phyloP scores from a whole-genome alignment of 2,888 invertebrate species.

The Stenodema calcarata region DNA sequence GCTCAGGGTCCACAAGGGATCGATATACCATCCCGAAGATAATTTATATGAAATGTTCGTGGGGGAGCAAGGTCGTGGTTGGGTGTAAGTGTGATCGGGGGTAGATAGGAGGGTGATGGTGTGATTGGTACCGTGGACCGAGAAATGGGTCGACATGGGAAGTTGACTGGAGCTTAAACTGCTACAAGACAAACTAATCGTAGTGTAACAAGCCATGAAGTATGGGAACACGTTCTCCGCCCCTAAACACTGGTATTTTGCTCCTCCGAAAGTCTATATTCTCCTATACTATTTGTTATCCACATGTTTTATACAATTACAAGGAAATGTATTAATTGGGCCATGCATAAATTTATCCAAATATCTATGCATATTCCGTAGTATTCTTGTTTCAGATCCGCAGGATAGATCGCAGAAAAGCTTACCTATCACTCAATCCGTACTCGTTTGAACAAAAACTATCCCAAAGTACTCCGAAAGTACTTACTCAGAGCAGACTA shows the following conservation, averaged over 20 bases:
- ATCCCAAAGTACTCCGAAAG: too few species aligned
- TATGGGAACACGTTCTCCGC: background rate
- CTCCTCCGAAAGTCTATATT: background rate
- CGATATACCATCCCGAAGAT: background rate
- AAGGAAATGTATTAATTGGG: too few species aligned
- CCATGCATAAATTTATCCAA: too few species aligned
- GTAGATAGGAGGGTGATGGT: background rate
- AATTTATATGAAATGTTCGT: background rate
- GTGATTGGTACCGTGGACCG: background rate
- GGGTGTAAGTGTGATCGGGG: background rate
- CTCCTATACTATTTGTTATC: too few species aligned
- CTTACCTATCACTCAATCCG: too few species aligned
- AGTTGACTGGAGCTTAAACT: background rate
- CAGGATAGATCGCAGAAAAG: too few species aligned
- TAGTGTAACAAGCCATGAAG: conserved; percentile 1
- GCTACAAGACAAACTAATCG: conserved; percentile 19
- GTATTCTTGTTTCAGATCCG: too few species aligned
- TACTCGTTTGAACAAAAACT: too few species aligned
- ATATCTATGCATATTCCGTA: too few species aligned
- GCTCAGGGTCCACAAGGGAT: background rate
- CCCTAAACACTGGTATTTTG: background rate
- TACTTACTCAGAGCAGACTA: too few species aligned
- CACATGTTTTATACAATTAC: too few species aligned
- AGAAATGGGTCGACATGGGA: background rate
- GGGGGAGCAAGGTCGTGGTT: background rate